Evolutionary conservation across 2,113 vertebrate species (phyloP), one percentile per base, ranked within the genome.

Genomic region (Gymnarchus niloticus): DNA sequence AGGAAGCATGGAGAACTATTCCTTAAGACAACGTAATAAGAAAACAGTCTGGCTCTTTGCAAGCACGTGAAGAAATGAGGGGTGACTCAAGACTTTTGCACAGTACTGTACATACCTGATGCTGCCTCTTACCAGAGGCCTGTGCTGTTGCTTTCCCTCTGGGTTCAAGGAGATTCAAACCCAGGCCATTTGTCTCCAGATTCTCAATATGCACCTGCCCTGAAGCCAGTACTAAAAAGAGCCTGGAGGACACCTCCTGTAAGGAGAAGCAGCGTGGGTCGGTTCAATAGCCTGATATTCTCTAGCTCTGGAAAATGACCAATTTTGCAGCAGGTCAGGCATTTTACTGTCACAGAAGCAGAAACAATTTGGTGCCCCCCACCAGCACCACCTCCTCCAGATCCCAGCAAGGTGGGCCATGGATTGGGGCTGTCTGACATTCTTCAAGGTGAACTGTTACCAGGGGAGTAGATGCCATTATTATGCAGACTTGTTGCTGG

Each of bases 251-350:
- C 93, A 94, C 94, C 21, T 87, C 90, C 88, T 89, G 90, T 90
- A 89, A 91, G 91, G 90, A 92, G 91, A 91, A 93, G 84, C 94
- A 94, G 94, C 94, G 93, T 94, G 95, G 90, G 91, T 92, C 93
- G 90, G 92, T 93, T 95, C 94, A 94, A 95, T 95, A 94, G 92
- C 93, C 93, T 92, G 92, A 94, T 94, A 94, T 94, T 94, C 93
- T 86, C 92, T 81, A 83, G 93, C 92, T 90, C 88, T 92, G 93
- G 91, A 94, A 93, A 94, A 93, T 91, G 91, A 92, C 88, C 94
- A 94, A 93, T 95, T 94, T 94, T 93, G 86, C 88, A 90, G 91
- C 91, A 93, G 93, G 94, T 95, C 93, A 94, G 91, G 86, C 87
- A 89, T 90, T 91, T 85, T 73, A n/a, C 51, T 85, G 83, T 65